Base-by-base conservation (phyloP, 2,888 invertebrate genomes). In the Erebia ligea region DNA sequence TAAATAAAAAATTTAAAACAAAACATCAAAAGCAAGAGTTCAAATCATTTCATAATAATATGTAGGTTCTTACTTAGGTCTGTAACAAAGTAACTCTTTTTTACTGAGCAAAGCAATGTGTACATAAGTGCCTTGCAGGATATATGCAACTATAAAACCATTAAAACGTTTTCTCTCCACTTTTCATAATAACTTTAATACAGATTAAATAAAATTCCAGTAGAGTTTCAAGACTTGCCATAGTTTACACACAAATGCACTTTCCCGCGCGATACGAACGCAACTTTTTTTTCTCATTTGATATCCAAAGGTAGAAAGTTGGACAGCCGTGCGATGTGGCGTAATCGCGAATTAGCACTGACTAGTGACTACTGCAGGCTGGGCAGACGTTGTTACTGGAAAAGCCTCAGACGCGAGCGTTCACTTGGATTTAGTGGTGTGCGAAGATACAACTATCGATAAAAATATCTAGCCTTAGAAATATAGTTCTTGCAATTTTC, bases 271-370 rank as follows among this genome's bases (percentile, higher is more conserved):
- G 63, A 15, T 25, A 45, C 19, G 21, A 34, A 48, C 40, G 54
- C 21, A 42, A 58, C n/a, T 45, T 66, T 57, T 66, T 65, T 48
- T 48, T 62, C 62, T 62, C 42, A 25, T 57, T 42, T 45, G 48
- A 67, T 10, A 21, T 9, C 45, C 56, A 42, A 54, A 45, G 42
- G 54, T 48, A 48, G 67, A 67, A 67, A 67, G 76, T 78, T 70
- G 63, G n/a, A 6, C 25, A 15, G 48, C 67, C 76, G 79, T 73
- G 77, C 69, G 74, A 34, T 56, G 75, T 77, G 76, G 71, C 70
- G 77, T 74, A 74, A 75, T 74, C 77, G 76, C 79, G 77, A 75
- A 71, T 76, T 79, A 77, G 76, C 76, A 81, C 74, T 76, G 73
- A 68, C 56, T 67, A 67, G 70, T 25, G 21, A 19, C 45, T 21